Evolutionary conservation across 2,113 vertebrate species (phyloP), one percentile per base, ranked within the genome.

Genomic region (Ochotona curzoniae): DNA sequence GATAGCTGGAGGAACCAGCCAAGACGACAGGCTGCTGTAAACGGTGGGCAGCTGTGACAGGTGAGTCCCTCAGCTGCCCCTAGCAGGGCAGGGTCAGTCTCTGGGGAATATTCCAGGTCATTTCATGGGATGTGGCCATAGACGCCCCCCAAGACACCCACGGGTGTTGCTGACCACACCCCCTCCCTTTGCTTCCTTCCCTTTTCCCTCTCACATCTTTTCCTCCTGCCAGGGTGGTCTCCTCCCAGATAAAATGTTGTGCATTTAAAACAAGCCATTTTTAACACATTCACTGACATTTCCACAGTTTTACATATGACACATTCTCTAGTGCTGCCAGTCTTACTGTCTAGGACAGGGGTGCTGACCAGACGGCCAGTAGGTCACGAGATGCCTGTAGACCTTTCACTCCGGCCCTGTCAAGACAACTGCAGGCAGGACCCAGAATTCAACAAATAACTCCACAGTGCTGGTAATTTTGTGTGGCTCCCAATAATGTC

Each of bases 301-400:
- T 79, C 51, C 28, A 75, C 20, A 86, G 25, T 66, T 44, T 93
- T 15, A 47, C 74, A 93, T 84, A 90, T 44, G 57, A 75, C 44
- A 49, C 23, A 20, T 71, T 90, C 26, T 87, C 63, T 84, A 66
- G 35, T 18, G 88, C 7, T 44, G 32, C 57, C 20, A 49, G 90
- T 88, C 60, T 70, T 90, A 38, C n/a, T 79, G 28, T 18, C 64
- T n/a, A 70, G 23, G 49, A 18, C 54, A 57, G 17, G 54, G 4
- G 12, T 57, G 17, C 18, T 14, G 54, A 57, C 14, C 54, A 13
- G 14, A 5, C 13, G 17, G 54, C 14, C 18, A 14, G 18, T 57
- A 13, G 54, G 54, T 18, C 54, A 57, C 18, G 54, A 57, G 18
- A 57, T 14, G 54, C 54, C 54, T 6, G 18, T 13, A 57, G 18